These are phyloP conservation scores for Mus caroli DNA, from an alignment of 2,797 vertebrate genomes.

Conservation along the genomic window DNA sequence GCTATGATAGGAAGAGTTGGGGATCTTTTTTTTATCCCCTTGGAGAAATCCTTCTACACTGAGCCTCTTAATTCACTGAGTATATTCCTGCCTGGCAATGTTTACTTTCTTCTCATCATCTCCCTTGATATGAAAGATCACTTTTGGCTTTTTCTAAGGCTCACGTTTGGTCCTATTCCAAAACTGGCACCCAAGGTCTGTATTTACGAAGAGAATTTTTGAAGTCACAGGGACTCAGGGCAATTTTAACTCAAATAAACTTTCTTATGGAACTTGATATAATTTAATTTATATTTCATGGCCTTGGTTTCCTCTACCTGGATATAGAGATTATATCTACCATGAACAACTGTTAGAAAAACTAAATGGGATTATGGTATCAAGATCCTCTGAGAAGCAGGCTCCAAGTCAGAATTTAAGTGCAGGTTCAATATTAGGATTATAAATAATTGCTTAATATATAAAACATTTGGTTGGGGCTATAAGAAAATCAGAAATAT, in stretches of 20 bases:
- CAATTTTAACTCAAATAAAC: not conserved
- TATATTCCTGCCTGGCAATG: not conserved
- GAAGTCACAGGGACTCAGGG: not conserved
- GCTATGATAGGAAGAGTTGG: not conserved
- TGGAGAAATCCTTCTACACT: not conserved
- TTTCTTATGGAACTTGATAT: not conserved
- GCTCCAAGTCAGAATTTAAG: conserved; percentile 60
- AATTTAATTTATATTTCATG: conserved; percentile 1
- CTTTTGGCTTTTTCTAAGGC: not conserved
- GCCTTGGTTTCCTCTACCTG: not conserved
- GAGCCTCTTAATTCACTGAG: not conserved
- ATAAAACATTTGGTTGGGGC: not conserved
- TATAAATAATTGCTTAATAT: not conserved
- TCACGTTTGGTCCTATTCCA: not conserved
- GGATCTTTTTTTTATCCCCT: not conserved
- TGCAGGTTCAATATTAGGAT: not conserved
- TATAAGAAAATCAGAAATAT: not conserved
- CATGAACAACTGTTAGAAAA: conserved; percentile 12
- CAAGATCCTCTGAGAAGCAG: not conserved
- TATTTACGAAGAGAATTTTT: not conserved
- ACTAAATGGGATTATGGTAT: not conserved
- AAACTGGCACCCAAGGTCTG: not conserved
- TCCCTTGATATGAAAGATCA: not conserved
- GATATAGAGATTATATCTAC: not conserved
- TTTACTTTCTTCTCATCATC: not conserved